Conservation (phyloP, 2,113 vertebrate species). For the Microcebus jonahi region DNA sequence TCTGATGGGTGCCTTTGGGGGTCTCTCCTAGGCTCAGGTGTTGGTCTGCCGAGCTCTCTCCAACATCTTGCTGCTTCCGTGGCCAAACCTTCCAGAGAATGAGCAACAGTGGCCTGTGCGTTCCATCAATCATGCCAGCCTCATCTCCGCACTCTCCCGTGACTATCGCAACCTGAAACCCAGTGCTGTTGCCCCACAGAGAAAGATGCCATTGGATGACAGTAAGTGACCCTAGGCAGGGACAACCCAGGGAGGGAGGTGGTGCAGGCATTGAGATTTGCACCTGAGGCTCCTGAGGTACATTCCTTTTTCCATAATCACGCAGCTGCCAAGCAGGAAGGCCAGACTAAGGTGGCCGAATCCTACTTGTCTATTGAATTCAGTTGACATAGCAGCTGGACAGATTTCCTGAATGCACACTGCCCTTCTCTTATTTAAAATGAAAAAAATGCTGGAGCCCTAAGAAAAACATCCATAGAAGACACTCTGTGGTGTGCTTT, state of each 20-base stretch:
- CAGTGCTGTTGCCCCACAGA: slow-evolving; percentile 86
- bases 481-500: slow-evolving; percentile 84
- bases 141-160: slow-evolving; percentile 92
- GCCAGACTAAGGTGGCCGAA: neutral
- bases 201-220: slow-evolving; percentile 89
- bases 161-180: slow-evolving; percentile 93
- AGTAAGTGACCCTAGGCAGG: slow-evolving; percentile 85
- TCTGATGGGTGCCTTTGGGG: neutral
- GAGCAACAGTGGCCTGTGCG: slow-evolving; percentile 97
- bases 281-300: neutral
- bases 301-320: neutral
- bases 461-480: slow-evolving; percentile 86
- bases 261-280: neutral
- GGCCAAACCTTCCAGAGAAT: slow-evolving; percentile 94
- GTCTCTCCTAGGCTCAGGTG: slow-evolving; percentile 90
- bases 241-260: neutral
- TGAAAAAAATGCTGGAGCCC: slow-evolving; percentile 86
- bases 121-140: slow-evolving; percentile 93
- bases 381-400: slow-evolving; percentile 81
- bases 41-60: slow-evolving; percentile 95
- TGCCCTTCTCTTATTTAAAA: slow-evolving; percentile 86
- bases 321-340: neutral
- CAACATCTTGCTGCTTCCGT: slow-evolving; percentile 94
- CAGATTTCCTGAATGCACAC: slow-evolving; percentile 83
- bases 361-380: slow-evolving; percentile 60